Evolutionary conservation across 2,888 invertebrate species (phyloP).

Genomic region (Drosophila percnosoma): DNA sequence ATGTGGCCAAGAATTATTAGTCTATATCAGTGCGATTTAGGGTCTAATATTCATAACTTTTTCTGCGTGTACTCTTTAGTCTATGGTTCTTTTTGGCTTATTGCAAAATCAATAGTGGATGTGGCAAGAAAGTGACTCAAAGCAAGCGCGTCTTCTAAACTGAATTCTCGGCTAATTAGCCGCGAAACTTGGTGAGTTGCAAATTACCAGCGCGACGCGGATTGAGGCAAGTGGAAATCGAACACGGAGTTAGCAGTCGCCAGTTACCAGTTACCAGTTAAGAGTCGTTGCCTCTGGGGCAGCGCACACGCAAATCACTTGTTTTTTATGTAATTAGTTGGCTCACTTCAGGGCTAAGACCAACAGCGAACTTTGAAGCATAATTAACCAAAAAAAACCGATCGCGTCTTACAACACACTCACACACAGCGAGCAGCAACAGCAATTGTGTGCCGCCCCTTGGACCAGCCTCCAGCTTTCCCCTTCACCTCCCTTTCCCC

Average conservation of each 20-base stretch:
- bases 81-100: constrained; percentile 19
- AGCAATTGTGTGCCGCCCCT: constrained; percentile 39
- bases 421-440: neutral
- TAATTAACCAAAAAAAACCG: constrained; percentile 75
- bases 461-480: constrained; percentile 23
- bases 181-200: constrained; percentile 71
- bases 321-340: constrained; percentile 74
- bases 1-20: neutral
- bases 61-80: neutral
- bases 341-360: constrained; percentile 35
- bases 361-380: constrained; percentile 51
- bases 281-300: constrained; percentile 36
- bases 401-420: constrained; percentile 68
- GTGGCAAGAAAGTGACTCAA: constrained; percentile 12
- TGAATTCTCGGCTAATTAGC: constrained; percentile 68
- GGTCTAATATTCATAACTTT: neutral
- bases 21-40: neutral
- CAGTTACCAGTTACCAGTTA: constrained; percentile 16
- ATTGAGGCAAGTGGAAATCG: constrained; percentile 38
- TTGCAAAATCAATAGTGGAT: constrained; percentile 61
- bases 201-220: constrained; percentile 62
- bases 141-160: constrained; percentile 33
- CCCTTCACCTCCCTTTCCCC: neutral
- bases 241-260: constrained; percentile 5
- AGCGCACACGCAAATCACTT: constrained; percentile 74